Conservation (phyloP, 2,888 invertebrate genomes). For the Melinopterus prodromus region DNA sequence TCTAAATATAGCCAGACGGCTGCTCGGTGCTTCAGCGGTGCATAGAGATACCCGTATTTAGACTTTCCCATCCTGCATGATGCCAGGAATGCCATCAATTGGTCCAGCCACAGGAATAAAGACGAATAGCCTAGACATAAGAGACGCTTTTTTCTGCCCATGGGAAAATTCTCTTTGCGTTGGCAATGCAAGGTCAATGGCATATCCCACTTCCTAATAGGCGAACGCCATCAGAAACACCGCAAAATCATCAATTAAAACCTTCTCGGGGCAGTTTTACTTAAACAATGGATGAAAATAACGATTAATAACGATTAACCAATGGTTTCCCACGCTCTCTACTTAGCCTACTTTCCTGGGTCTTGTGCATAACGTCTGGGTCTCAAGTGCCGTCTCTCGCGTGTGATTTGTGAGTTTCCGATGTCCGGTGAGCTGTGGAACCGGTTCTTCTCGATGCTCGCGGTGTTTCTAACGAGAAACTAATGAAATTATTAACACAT, state of each 20-base stretch:
- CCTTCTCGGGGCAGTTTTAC: background rate
- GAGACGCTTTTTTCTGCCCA: background rate
- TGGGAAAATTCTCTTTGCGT: background rate
- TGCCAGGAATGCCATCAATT: background rate
- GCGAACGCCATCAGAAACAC: background rate
- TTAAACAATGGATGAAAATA: background rate
- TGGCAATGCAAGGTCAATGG: background rate
- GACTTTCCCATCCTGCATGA: background rate
- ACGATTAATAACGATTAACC: background rate
- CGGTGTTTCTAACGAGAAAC: background rate
- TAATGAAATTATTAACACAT: slow-evolving; percentile 4
- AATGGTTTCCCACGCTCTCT: background rate
- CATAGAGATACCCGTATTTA: background rate
- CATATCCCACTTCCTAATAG: background rate
- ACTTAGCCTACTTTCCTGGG: background rate
- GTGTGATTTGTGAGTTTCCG: slow-evolving; percentile 4
- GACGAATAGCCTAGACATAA: background rate
- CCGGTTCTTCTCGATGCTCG: background rate
- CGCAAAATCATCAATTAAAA: background rate
- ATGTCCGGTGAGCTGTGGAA: background rate
- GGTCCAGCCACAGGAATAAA: background rate
- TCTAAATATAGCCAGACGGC: background rate
- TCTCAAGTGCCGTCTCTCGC: background rate
- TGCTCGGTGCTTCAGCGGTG: background rate
- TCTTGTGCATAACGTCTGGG: background rate